These are phyloP conservation scores for Nezara viridula DNA, from an alignment of 2,888 invertebrate genomes.

Conservation along the genomic window DNA sequence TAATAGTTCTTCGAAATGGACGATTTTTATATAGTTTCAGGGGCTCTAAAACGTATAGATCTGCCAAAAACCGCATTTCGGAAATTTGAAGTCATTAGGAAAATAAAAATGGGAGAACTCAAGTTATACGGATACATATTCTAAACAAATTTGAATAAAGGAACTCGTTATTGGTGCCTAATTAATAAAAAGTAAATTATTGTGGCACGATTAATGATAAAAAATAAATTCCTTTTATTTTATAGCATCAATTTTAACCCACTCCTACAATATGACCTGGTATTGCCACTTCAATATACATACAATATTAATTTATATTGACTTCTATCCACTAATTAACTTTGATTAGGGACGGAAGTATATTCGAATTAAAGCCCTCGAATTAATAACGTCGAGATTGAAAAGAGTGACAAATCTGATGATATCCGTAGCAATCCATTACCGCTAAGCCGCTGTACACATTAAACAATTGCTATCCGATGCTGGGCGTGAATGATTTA, in stretches of 20 bases:
- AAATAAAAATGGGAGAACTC: background rate
- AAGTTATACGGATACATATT: background rate
- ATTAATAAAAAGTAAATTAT: too few species aligned
- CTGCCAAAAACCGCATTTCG: too few species aligned
- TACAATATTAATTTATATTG: background rate
- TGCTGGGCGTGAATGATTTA: slow-evolving; percentile 1
- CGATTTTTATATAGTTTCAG: too few species aligned
- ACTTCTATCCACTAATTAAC: background rate
- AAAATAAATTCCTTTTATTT: too few species aligned
- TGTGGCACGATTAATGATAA: too few species aligned
- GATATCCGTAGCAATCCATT: slow-evolving; percentile 9
- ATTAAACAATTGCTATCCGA: slow-evolving; percentile 31
- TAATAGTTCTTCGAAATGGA: too few species aligned
- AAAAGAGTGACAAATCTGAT: slow-evolving; percentile 16
- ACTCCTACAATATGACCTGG: background rate
- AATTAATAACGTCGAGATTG: slow-evolving; percentile 9
- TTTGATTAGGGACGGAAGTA: background rate
- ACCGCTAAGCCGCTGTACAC: background rate
- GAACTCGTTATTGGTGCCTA: too few species aligned
- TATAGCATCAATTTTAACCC: background rate
- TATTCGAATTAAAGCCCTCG: background rate
- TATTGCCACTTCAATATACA: background rate
- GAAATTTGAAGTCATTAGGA: too few species aligned
- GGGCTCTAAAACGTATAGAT: too few species aligned
- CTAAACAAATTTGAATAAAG: background rate